Percentiles rank a stretch among this genome's conserved stretches.
These are phyloP conservation scores for Drosophila ambigua DNA, from an alignment of 1,140 invertebrate species.

Conservation along the genomic window DNA sequence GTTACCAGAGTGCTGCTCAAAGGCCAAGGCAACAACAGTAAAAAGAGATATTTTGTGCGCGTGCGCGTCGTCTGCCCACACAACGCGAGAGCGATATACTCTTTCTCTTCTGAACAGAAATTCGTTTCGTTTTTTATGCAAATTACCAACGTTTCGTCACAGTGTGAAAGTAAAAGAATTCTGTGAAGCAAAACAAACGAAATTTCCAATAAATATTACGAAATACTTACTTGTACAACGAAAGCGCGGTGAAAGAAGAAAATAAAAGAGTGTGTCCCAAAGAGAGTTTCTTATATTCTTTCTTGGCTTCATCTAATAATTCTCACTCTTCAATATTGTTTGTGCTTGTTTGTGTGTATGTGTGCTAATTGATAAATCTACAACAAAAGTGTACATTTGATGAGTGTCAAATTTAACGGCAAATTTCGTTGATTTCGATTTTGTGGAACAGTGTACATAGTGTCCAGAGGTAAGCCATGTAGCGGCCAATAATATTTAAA, in stretches of 20 bases:
- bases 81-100: constrained; percentile 43
- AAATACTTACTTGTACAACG: constrained; percentile 47
- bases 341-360: constrained; percentile 12
- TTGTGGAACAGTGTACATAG: constrained; percentile 23
- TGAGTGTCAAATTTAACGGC: constrained; percentile 61
- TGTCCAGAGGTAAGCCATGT: constrained; percentile 54
- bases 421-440: constrained; percentile 56
- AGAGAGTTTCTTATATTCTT: constrained; percentile 51
- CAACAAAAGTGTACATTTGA: constrained; percentile 45
- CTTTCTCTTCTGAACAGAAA: constrained; percentile 23
- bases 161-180: constrained; percentile 74
- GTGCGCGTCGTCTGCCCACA: constrained; percentile 48
- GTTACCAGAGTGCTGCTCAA: constrained; percentile 5
- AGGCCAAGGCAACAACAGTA: background rate
- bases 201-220: constrained; percentile 62
- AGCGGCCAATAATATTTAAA: constrained; percentile 55
- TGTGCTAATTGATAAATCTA: constrained; percentile 68
- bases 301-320: background rate
- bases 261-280: constrained; percentile 33
- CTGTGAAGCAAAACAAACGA: constrained; percentile 49
- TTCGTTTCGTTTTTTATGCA: constrained; percentile 65
- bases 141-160: constrained; percentile 54
- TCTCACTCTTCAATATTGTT: constrained; percentile 12
- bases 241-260: background rate
- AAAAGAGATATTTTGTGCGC: constrained; percentile 57